Evolutionary conservation across 2,888 invertebrate species (phyloP), one percentile per base, ranked within the genome.

Genomic region (Colostygia pectinataria): DNA sequence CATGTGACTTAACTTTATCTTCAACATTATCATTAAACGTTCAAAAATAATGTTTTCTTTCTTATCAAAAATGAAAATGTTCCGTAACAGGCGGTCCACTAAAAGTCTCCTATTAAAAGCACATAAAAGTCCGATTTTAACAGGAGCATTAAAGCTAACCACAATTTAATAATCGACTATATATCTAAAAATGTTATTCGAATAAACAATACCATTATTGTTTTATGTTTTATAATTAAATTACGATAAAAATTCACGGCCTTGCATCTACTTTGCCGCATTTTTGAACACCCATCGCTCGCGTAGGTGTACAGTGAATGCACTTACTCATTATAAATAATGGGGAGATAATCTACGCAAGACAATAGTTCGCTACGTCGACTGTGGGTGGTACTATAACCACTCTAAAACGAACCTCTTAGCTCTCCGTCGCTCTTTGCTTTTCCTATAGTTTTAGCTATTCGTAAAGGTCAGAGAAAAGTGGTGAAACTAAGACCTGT

Each of bases 271-370:
- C 7, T 6, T 33, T 45, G 53, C 53, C 31, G 49, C 57, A 60
- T 58, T 59, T 58, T 57, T 51, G 37, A 43, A 61, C 45, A 57
- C 57, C 38, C 59, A 58, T 61, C 45, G 39, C 45, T 40, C 46
- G 45, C 74, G 85, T 85, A 78, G 85, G 86, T 66, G 82, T 76
- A 55, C 59, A 61, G 65, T 74, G 71, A 76, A 77, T 73, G 76
- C 72, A 74, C 73, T 71, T 59, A 77, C 75, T 80, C 80, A 83
- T 86, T 83, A 82, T 83, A 84, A 86, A 79, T 86, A 84, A 86
- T 83, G 78, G 77, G 63, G 65, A 79, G 84, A 83, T 83, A 82
- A 82, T 77, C 71, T 65, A 53, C 60, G 61, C 65, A 67, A 84
- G 79, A 86, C 85, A 85, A 86, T 83, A 78, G 83, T 80, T 78